Evolutionary conservation across 1,140 invertebrate genomes (phyloP), one percentile per base, ranked within the genome.

Genomic region (Drosophila ogumai): DNA sequence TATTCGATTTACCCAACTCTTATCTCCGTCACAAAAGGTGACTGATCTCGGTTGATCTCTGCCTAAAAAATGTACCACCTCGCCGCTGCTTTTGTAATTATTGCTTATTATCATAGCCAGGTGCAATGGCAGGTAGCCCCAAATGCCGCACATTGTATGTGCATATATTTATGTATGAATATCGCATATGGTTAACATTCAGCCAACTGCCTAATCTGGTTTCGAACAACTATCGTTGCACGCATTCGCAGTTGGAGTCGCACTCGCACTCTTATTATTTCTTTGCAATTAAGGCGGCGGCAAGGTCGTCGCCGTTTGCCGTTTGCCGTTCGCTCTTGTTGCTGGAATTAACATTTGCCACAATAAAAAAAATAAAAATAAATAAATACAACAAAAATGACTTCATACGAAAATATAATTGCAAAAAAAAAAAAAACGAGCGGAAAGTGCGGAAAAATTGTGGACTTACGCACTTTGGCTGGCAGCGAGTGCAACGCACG

Each of bases 321-420:
- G 63, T 56, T 54, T 54, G 50, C 50, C 50, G 47, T 32, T 36
- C 32, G 47, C 47, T 28, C 25, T 49, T 54, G 61, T 69, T 50
- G 60, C 56, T 66, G 61, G 67, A 82, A 79, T 82, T 75, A 76
- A 68, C 72, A 84, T 84, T 85, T 67, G 78, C 65, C 79, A 65
- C 60, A 61, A 34, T 15, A 36, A 13, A 71, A 50, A 31, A 57
- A 28, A 47, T 55, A 41, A 63, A 13, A 66, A 71, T 4, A 52
- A 66, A 75, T 81, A 85, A 75, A 75, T 86, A 75, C 64, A 46
- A 41, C 17, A 66, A 69, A 82, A 64, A 86, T 75, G 78, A 81
- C 82, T 85, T 86, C 79, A 85, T 85, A 81, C 56, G 28, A 74
- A 75, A 66, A 75, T 64, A 75, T 81, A 85, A 86, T 79, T 86